These are phyloP conservation scores for Philopotamus ludificatus DNA, from an alignment of 1,140 invertebrate genomes.

Conservation along the genomic window DNA sequence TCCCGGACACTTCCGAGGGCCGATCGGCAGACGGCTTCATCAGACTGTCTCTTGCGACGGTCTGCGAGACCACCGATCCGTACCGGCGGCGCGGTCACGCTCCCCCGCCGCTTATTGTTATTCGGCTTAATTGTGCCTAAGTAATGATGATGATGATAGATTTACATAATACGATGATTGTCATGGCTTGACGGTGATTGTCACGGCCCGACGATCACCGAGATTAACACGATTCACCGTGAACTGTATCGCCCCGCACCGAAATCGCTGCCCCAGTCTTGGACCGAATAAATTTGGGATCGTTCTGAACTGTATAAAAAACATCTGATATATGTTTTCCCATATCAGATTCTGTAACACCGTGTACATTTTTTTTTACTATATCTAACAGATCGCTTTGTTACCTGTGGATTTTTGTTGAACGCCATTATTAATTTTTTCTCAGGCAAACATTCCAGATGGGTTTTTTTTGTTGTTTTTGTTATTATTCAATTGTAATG, in stretches of 20 bases:
- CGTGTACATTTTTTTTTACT: constrained; percentile 1
- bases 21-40: background rate
- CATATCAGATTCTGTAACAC: no score
- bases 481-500: background rate
- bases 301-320: background rate
- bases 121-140: constrained; percentile 28
- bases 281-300: background rate
- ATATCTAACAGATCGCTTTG: constrained; percentile 13
- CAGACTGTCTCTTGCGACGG: background rate
- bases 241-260: constrained; percentile 17
- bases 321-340: background rate
- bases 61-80: background rate
- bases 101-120: constrained; percentile 22
- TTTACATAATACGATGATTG: constrained; percentile 31
- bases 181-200: constrained; percentile 18
- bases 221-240: constrained; percentile 28
- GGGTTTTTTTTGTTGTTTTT: background rate
- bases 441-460: background rate
- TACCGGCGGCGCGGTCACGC: constrained; percentile 16
- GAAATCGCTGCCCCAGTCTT: constrained; percentile 9
- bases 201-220: constrained; percentile 14
- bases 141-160: constrained; percentile 32
- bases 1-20: background rate
- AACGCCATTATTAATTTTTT: constrained; percentile 11
- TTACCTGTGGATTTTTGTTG: constrained; percentile 17